These are phyloP conservation scores for Parochlus steinenii DNA, from an alignment of 2,888 invertebrate species.

Conservation along the genomic window DNA sequence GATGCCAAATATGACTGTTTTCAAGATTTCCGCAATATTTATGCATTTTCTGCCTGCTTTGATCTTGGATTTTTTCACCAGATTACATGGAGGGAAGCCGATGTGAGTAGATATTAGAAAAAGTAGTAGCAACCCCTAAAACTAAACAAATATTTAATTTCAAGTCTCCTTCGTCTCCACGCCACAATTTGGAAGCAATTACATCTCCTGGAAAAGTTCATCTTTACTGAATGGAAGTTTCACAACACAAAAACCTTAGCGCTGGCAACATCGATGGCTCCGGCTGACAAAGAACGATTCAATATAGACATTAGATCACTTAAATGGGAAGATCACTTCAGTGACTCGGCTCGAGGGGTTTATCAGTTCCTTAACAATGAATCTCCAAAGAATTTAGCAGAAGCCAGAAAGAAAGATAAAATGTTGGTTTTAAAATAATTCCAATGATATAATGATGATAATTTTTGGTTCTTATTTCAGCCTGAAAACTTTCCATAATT, in stretches of 20 bases:
- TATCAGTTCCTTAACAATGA: conserved; percentile 71
- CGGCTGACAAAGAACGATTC: conserved; percentile 43
- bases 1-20: conserved; percentile 52
- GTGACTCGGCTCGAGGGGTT: conserved; percentile 59
- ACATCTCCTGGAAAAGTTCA: conserved; percentile 62
- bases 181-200: conserved; percentile 75
- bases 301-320: conserved; percentile 47
- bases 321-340: conserved; percentile 68
- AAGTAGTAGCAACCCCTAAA: conserved; percentile 4
- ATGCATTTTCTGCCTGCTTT: conserved; percentile 86
- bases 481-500: conserved; percentile 41
- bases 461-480: too few relatives aligned
- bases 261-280: conserved; percentile 41
- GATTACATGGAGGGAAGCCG: conserved; percentile 63
- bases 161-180: conserved; percentile 68
- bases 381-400: conserved; percentile 47
- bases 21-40: conserved; percentile 67
- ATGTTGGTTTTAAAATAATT: conserved; percentile 47
- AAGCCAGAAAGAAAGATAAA: conserved; percentile 55
- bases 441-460: too few relatives aligned
- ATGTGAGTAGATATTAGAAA: conserved; percentile 41
- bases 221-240: conserved; percentile 81
- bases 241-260: conserved; percentile 48
- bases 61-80: conserved; percentile 59
- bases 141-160: conserved; percentile 6